phyloP scores from a whole-genome alignment of 92 coral and sea anemone species.

The Epizoanthus scotinus region DNA sequence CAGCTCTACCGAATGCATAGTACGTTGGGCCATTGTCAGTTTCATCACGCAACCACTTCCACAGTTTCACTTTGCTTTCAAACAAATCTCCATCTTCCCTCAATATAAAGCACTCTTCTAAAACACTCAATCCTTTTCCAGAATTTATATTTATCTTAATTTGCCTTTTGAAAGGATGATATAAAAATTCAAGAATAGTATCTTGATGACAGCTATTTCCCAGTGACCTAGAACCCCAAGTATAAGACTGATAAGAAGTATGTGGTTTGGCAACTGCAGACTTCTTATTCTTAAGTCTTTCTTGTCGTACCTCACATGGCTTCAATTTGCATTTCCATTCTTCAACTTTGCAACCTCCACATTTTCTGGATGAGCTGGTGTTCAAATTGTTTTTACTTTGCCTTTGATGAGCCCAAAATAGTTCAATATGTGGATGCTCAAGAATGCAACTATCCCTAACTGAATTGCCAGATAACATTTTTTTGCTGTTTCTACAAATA shows the following conservation, averaged over 20 bases:
- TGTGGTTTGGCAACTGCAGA: slow-evolving; percentile 3
- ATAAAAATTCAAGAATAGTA: slow-evolving; percentile 50
- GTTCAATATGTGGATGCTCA: slow-evolving; percentile 1
- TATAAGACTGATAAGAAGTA: slow-evolving; percentile 43
- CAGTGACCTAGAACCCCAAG: slow-evolving; percentile 22
- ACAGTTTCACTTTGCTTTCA: slow-evolving; percentile 49
- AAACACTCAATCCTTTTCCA: slow-evolving; percentile 16
- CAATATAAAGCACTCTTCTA: slow-evolving; percentile 34
- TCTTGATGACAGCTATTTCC: slow-evolving; percentile 67
- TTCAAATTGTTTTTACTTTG: too few species aligned
- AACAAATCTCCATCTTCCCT: slow-evolving; percentile 39
- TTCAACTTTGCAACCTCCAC: slow-evolving; percentile 47
- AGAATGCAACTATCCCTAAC: slow-evolving; percentile 4
- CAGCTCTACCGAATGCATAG: slow-evolving; percentile 49
- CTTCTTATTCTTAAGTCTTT: not conserved
- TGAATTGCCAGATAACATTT: slow-evolving; percentile 6
- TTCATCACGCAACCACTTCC: slow-evolving; percentile 57
- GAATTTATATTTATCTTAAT: not conserved
- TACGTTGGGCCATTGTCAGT: slow-evolving; percentile 47
- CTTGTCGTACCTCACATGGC: slow-evolving; percentile 40
- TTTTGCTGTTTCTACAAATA: slow-evolving; percentile 7
- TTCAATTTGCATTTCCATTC: slow-evolving; percentile 56
- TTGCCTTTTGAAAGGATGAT: slow-evolving; percentile 51
- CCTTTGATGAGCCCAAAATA: not conserved
- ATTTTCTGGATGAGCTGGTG: not conserved